Evolutionary conservation across 2,113 vertebrate genomes (phyloP), one percentile per base, ranked within the genome.

Genomic region (Melanocharis versteri): DNA sequence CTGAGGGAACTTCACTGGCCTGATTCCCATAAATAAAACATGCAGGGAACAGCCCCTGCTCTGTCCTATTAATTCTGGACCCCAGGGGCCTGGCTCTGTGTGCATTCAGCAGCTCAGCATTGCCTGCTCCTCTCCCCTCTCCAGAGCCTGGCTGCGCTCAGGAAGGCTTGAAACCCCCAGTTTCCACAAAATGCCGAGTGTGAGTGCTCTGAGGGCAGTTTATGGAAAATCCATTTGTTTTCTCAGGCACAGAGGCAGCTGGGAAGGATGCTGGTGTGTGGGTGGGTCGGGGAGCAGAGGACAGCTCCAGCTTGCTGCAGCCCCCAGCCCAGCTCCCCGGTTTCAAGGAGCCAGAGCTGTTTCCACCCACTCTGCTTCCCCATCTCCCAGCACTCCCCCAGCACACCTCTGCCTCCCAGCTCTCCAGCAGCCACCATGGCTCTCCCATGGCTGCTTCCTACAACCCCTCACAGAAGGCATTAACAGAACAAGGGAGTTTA

Each of bases 11-110:
- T 94, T 94, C 89, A 77, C 91, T 94, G 94, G 83, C 87, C 92
- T 95, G 87, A 95, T 97, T 97, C 96, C 95, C 94, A 97, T 97
- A 97, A 97, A 97, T 97, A 96, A 97, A 96, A 84, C 94, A 95
- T 44, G 60, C 83, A 77, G 91, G 97, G 96, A 97, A 89, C 95
- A 95, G 95, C 96, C 96, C 95, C 89, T 91, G 93, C 94, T 94
- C 94, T 77, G 92, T 94, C 96, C 96, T 95, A 97, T 93, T 97
- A 95, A 97, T 96, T 95, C 94, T 72, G 92, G 83, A 94, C 94
- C 94, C 96, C 90, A 96, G 96, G 73, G 96, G 96, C 94, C 78
- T 18, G 4, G 94, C 85, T 87, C 72, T 37, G 70, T 61, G 91
- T 89, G 86, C 92, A 70, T 79, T 61, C 87, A 88, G 92, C 95